Evolutionary conservation across 2,888 invertebrate genomes (phyloP).

Genomic region (Hydriomena furcata): DNA sequence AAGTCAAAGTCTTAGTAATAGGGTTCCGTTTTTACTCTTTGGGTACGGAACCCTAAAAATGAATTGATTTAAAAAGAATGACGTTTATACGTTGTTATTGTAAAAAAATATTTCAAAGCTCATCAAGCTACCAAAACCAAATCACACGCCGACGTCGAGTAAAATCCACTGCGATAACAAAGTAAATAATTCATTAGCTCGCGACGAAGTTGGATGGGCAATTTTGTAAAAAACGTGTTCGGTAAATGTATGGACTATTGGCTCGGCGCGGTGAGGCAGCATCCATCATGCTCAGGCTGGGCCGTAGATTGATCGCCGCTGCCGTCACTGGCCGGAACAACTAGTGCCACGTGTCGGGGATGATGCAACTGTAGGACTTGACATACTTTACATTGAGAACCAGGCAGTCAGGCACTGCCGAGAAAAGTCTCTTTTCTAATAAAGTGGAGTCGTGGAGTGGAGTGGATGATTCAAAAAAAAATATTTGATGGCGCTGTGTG

Average conservation of each 20-base stretch:
- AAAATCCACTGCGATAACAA: conserved; percentile 41
- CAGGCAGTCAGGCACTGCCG: too few species aligned
- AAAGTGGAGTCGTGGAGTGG: too few species aligned
- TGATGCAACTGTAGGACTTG: conserved; percentile 4
- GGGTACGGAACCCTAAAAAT: too few species aligned
- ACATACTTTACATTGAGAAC: background rate
- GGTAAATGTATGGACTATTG: conserved; percentile 64
- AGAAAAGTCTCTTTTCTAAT: too few species aligned
- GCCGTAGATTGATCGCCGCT: conserved; percentile 73
- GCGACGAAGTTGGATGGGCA: conserved; percentile 52
- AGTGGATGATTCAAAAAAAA: too few species aligned
- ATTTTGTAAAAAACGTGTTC: conserved; percentile 53
- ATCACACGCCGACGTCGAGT: background rate
- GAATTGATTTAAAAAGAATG: too few species aligned
- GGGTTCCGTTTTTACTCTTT: too few species aligned
- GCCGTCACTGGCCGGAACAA: conserved; percentile 44
- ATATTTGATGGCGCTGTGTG: too few species aligned
- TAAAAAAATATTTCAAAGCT: background rate
- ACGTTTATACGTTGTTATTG: too few species aligned
- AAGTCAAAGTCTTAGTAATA: too few species aligned
- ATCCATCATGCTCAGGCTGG: conserved; percentile 75
- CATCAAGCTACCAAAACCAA: background rate
- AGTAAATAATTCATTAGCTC: conserved; percentile 70
- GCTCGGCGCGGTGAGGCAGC: conserved; percentile 46
- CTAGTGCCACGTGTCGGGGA: background rate